phyloP scores from a whole-genome alignment of 2,797 vertebrate genomes.

The Ctenosaura bakeri region DNA sequence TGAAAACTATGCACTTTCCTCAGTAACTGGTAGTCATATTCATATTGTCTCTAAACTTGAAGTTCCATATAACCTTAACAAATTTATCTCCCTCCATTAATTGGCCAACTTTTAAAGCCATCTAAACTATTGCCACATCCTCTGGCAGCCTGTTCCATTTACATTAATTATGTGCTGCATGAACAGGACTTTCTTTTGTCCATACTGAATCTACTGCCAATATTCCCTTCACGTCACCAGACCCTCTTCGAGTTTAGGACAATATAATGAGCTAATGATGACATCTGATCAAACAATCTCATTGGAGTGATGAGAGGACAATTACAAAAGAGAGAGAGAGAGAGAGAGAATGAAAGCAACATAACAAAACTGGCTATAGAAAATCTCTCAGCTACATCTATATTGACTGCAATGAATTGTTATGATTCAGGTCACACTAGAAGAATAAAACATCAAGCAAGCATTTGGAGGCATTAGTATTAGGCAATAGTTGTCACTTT shows the following conservation, averaged over 20 bases:
- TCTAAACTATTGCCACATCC: not conserved
- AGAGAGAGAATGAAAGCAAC: not conserved
- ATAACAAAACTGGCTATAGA: not conserved
- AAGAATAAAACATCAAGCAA: conserved; percentile 22
- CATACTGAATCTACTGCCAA: not conserved
- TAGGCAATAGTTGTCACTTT: conserved; percentile 42
- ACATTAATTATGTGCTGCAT: not conserved
- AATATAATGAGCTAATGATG: not conserved
- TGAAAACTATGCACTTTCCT: not conserved
- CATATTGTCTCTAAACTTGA: not conserved
- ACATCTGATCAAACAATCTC: not conserved
- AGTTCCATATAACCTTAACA: not conserved
- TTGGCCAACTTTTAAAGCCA: not conserved
- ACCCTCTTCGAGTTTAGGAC: not conserved
- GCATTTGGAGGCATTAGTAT: conserved; percentile 33
- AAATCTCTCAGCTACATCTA: not conserved
- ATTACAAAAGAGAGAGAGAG: not conserved
- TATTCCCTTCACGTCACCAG: not conserved
- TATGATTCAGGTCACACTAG: conserved; percentile 36
- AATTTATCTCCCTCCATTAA: not conserved
- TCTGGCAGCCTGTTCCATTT: not conserved
- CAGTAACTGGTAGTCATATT: not conserved
- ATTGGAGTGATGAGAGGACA: not conserved
- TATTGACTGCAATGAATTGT: conserved; percentile 24
- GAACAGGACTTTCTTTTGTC: not conserved